These are phyloP conservation scores for Pandion haliaetus DNA, from an alignment of 2,113 vertebrate species.

Conservation along the genomic window DNA sequence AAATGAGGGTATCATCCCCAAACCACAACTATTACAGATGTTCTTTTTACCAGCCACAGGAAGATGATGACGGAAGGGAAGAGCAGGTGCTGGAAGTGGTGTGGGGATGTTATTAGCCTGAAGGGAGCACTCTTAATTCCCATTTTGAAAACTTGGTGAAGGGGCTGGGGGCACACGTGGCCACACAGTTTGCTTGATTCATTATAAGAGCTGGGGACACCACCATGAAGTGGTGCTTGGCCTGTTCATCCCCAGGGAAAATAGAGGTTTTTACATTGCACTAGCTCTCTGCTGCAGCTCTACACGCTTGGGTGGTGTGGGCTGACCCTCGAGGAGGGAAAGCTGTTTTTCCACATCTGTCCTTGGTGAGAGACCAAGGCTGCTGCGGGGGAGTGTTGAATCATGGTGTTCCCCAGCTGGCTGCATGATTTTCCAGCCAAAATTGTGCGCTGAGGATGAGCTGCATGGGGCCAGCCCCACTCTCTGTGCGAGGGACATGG, in stretches of 20 bases:
- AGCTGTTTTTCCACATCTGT: background rate
- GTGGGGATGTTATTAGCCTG: background rate
- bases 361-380: background rate
- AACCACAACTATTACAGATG: background rate
- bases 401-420: background rate
- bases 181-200: background rate
- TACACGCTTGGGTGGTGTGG: background rate
- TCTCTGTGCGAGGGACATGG: accelerated
- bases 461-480: background rate
- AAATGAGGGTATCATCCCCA: background rate
- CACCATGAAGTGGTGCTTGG: background rate
- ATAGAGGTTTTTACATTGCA: accelerated
- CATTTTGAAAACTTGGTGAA: background rate
- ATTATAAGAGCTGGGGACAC: background rate
- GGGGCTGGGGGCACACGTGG: background rate
- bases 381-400: background rate
- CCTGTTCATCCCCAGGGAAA: background rate
- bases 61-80: background rate
- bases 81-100: background rate
- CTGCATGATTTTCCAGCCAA: background rate
- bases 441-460: background rate
- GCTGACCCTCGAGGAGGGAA: background rate
- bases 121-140: background rate
- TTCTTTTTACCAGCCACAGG: background rate
- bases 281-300: background rate